phyloP scores from a whole-genome alignment of 92 coral and sea anemone genomes.

The Parazoanthus darwini region DNA sequence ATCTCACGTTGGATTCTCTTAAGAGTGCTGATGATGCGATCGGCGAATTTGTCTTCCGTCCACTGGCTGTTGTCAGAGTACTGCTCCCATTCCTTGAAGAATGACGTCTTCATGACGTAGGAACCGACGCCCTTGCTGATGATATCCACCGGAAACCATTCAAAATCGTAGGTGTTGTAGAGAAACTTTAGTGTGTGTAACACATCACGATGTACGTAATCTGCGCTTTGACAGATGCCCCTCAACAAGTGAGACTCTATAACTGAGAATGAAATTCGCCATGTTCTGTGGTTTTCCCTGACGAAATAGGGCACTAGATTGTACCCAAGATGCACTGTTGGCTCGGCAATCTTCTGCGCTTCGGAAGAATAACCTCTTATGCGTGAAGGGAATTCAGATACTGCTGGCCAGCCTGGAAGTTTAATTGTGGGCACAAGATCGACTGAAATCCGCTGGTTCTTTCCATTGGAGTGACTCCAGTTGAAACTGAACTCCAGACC shows the following conservation, averaged over 20 bases:
- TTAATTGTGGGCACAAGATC: conserved; percentile 27
- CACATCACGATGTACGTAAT: background rate
- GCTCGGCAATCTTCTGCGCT: conserved; percentile 17
- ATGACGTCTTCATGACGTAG: conserved; percentile 38
- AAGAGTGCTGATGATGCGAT: conserved; percentile 29
- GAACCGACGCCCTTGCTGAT: conserved; percentile 1
- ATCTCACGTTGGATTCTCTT: conserved; percentile 15
- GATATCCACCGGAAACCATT: conserved; percentile 8
- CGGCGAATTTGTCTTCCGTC: conserved; percentile 18
- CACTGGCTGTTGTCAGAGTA: conserved; percentile 2
- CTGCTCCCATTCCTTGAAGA: conserved; percentile 33
- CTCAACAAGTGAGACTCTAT: conserved; percentile 23
- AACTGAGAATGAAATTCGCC: conserved; percentile 33
- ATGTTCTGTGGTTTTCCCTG: background rate
- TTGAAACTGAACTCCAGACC: background rate
- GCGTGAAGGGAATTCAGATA: conserved; percentile 31
- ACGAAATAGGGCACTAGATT: conserved; percentile 10
- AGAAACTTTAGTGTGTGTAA: conserved; percentile 7
- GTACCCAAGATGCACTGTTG: conserved; percentile 27
- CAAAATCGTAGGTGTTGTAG: background rate
- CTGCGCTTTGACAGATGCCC: background rate
- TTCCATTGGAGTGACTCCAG: background rate
- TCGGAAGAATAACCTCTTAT: background rate
- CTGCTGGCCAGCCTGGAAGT: conserved; percentile 31
- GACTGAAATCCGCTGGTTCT: background rate